Evolutionary conservation across 2,797 vertebrate species (phyloP), one percentile per base, ranked within the genome.

Genomic region (Fundulus diaphanus): DNA sequence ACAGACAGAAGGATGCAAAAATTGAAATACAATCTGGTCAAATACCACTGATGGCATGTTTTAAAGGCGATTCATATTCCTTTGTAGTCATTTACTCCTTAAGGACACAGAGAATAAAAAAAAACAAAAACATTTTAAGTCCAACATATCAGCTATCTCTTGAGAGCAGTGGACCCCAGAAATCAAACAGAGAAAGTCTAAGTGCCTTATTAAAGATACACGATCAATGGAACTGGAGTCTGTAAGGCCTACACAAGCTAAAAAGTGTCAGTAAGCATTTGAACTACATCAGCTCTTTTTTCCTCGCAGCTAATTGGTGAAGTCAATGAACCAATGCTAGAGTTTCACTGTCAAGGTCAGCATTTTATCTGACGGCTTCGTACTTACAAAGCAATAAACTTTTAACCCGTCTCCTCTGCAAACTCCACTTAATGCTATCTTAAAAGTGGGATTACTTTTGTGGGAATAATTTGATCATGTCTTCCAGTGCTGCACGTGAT

Each of bases 301-400:
- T 20, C 37, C 46, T 52, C 44, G 66, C 35, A 77, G 73, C 49
- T 77, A 77, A 74, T 61, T 65, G 33, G 20, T 48, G 72, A 78
- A 59, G 49, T 72, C 27, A 67, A 33, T 70, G 66, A 44, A 67
- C 44, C 7, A 15, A 78, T 12, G 5, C 22, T 56, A 42, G 42
- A 15, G 16, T 40, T 83, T 70, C 46, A 63, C 40, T 48, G 59
- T 72, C 27, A 77, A 63, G 20, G 76, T 80, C 71, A 85, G n/a
- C 68, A 33, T 68, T 68, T 79, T 8, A 49, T 76, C 37, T 35
- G 37, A 59, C 48, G 29, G 3, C 48, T 68, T 37, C 22, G 66
- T 33, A 73, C 59, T 71, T 61, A 2, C 13, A 72, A 35, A 83
- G 6, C 35, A 71, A 74, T 73, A 56, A 48, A 54, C 42, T 44